Percentiles rank a stretch among this genome's conserved stretches.
These are phyloP conservation scores for Tarsius wallacei DNA, from an alignment of 2,797 vertebrate genomes.

Conservation along the genomic window DNA sequence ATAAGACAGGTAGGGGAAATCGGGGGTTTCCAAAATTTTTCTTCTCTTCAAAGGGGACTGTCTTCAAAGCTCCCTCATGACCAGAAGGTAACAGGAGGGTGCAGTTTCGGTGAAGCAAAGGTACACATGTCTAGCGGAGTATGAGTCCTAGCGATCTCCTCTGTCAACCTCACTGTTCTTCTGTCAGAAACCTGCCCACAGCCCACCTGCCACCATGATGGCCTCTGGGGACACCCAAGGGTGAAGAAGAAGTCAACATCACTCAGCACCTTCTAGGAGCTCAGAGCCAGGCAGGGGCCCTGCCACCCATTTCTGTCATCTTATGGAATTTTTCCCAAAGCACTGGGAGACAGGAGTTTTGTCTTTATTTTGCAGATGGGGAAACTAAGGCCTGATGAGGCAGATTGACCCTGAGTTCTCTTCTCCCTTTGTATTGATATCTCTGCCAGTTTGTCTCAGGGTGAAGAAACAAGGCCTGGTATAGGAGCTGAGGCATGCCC, in stretches of 20 bases:
- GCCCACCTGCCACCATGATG: not conserved
- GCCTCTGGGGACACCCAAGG: not conserved
- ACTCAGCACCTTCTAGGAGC: not conserved
- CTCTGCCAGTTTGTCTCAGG: too few relatives aligned
- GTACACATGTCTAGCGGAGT: accelerated
- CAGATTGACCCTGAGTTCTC: accelerated
- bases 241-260: not conserved
- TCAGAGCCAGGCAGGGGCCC: not conserved
- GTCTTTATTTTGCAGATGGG: not conserved
- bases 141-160: not conserved
- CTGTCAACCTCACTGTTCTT: not conserved
- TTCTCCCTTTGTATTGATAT: not conserved
- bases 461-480: not conserved
- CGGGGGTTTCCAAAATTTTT: not conserved
- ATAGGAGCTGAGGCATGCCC: too few relatives aligned
- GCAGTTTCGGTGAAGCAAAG: accelerated
- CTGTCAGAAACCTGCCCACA: accelerated
- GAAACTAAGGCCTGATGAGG: accelerated
- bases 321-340: too few relatives aligned
- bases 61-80: not conserved
- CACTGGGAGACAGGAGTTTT: not conserved
- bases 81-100: not conserved
- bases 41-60: too few relatives aligned
- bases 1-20: not conserved
- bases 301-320: accelerated